Percentiles rank a stretch among this genome's conserved stretches.
Evolutionary conservation across 1,140 invertebrate genomes (phyloP).

Genomic region (Drosophila chauvacae): DNA sequence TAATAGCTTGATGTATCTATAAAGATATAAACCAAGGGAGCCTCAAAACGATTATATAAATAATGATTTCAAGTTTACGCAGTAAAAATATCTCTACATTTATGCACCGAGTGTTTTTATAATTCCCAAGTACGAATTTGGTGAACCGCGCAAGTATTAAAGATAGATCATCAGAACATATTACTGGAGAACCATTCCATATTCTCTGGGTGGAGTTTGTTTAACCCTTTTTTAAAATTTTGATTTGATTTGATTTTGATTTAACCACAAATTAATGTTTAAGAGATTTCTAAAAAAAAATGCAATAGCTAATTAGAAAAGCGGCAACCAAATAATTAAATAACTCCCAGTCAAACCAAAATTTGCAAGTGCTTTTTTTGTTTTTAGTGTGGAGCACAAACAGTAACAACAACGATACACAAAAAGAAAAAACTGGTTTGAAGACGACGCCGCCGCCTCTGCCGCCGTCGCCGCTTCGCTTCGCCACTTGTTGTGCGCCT

Average conservation of each 20-base stretch:
- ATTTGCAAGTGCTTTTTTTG: neutral
- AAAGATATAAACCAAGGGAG: neutral
- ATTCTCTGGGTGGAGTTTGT: neutral
- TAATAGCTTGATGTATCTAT: neutral
- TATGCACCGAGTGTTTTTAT: neutral
- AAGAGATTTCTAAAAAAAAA: neutral
- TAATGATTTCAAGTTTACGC: neutral
- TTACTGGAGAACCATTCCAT: neutral
- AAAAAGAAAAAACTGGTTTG: slow-evolving; percentile 66
- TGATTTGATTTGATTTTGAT: too few species aligned
- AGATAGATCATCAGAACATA: neutral
- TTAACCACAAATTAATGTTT: neutral
- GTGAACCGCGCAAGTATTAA: too few species aligned
- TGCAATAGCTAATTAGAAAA: neutral
- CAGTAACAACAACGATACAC: slow-evolving; percentile 42
- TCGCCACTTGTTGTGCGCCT: slow-evolving; percentile 47
- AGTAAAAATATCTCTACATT: neutral
- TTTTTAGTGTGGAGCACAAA: slow-evolving; percentile 13
- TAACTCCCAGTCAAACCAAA: neutral
- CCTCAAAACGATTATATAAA: neutral
- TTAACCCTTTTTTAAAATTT: too few species aligned
- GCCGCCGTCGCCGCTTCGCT: slow-evolving; percentile 43
- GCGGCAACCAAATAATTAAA: neutral
- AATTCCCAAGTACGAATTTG: neutral
- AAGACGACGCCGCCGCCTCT: slow-evolving; percentile 52